Evolutionary conservation across 2,113 vertebrate genomes (phyloP).

Genomic region (Actenoides lindsayi): DNA sequence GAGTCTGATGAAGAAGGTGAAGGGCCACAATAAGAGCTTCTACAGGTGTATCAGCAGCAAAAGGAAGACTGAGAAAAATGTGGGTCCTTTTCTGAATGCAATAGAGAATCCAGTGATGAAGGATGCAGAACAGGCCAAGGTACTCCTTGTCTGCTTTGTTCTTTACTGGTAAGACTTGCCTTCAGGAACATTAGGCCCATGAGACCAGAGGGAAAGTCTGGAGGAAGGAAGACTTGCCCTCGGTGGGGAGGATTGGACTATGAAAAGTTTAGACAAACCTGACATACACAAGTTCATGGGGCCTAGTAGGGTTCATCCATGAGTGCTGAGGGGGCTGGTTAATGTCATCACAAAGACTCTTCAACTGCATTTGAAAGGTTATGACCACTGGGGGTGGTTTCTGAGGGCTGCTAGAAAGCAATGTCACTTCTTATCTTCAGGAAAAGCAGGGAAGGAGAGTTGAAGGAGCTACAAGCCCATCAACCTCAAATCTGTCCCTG

Average conservation of each 20-base stretch:
- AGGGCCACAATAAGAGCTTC: background rate
- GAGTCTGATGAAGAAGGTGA: background rate
- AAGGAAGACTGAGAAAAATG: background rate
- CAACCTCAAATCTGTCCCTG: background rate
- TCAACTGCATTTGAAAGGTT: background rate
- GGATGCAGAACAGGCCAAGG: background rate
- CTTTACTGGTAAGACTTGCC: background rate
- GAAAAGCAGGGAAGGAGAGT: background rate
- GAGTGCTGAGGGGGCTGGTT: background rate
- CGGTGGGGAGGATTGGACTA: background rate
- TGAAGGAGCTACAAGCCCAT: background rate
- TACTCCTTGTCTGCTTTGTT: rapidly evolving
- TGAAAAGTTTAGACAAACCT: background rate
- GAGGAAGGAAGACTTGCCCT: background rate
- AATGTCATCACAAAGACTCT: background rate
- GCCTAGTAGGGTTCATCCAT: background rate
- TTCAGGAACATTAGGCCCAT: background rate
- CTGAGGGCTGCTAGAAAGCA: background rate
- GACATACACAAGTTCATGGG: background rate
- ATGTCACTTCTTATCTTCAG: background rate
- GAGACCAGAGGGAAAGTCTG: background rate
- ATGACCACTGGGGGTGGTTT: background rate
- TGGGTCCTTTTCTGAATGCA: rapidly evolving
- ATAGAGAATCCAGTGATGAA: background rate
- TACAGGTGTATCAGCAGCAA: background rate